A percentile compares a stretch with the other conserved stretches of the same genome.
Evolutionary conservation across 92 coral and sea anemone genomes (phyloP).

Genomic region (Meandrina meandrites): DNA sequence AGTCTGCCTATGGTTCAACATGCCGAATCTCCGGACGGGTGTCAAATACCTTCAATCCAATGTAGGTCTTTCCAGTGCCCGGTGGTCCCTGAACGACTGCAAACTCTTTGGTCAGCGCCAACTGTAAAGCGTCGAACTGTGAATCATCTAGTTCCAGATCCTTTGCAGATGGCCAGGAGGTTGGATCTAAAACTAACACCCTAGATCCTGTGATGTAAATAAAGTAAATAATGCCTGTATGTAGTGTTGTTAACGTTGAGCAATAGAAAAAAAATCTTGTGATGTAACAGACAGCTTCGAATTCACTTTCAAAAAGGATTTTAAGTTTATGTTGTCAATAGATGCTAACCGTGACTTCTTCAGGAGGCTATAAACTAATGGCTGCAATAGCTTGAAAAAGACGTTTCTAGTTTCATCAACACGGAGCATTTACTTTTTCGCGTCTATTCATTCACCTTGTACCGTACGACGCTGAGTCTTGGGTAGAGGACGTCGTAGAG

Average conservation of each 20-base stretch:
- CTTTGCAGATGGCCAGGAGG: conserved; percentile 82
- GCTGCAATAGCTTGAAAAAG: not conserved
- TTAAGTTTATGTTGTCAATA: not conserved
- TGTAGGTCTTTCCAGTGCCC: conserved; percentile 91
- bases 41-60: conserved; percentile 67
- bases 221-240: too few species aligned
- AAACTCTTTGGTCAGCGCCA: conserved; percentile 82
- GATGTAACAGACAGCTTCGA: not conserved
- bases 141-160: conserved; percentile 79
- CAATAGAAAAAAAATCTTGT: too few species aligned
- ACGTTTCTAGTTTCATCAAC: not conserved
- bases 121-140: conserved; percentile 74
- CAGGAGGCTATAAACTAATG: too few species aligned
- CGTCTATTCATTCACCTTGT: not conserved
- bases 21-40: not conserved
- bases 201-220: conserved; percentile 19
- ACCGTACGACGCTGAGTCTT: too few species aligned
- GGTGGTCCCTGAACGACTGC: conserved; percentile 95
- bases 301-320: not conserved
- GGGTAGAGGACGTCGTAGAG: too few species aligned
- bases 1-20: not conserved
- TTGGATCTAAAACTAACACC: conserved; percentile 53
- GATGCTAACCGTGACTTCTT: not conserved
- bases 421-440: not conserved
- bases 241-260: too few species aligned